Evolutionary conservation across 2,797 vertebrate genomes (phyloP).

Genomic region (Liparis tanakae): DNA sequence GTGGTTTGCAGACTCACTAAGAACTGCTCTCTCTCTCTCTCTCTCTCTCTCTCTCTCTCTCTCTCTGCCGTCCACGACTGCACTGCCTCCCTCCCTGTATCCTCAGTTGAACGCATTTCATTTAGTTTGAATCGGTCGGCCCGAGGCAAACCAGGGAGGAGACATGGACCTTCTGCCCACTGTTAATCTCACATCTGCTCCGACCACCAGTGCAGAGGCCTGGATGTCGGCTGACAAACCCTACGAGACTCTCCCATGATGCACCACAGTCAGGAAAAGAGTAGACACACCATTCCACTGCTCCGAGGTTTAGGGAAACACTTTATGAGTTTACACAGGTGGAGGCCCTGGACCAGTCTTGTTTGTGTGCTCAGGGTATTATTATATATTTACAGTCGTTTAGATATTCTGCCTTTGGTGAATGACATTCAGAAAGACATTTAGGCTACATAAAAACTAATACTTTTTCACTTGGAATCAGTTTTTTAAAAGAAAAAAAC

Average conservation of each 20-base stretch:
- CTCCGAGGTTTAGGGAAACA: conserved; percentile 46
- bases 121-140: conserved; percentile 34
- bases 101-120: conserved; percentile 53
- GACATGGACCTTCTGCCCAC: conserved; percentile 54
- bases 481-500: too few relatives aligned
- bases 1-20: conserved; percentile 54
- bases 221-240: conserved; percentile 63
- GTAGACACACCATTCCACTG: conserved; percentile 54
- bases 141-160: conserved; percentile 49
- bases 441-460: background rate
- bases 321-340: conserved; percentile 77
- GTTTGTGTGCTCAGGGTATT: conserved; percentile 54
- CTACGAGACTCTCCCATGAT: conserved; percentile 49
- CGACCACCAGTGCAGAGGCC: conserved; percentile 42
- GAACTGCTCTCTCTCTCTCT: conserved; percentile 29
- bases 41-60: conserved; percentile 30
- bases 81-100: conserved; percentile 5
- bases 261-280: conserved; percentile 43
- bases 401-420: conserved; percentile 50
- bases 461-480: too few relatives aligned
- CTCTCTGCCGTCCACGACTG: conserved; percentile 24
- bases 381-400: conserved; percentile 70
- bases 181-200: conserved; percentile 71
- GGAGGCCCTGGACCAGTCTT: conserved; percentile 56
- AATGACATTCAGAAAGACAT: conserved; percentile 43